Evolutionary conservation across 2,113 vertebrate genomes (phyloP).

Genomic region (Actinemys pallida): DNA sequence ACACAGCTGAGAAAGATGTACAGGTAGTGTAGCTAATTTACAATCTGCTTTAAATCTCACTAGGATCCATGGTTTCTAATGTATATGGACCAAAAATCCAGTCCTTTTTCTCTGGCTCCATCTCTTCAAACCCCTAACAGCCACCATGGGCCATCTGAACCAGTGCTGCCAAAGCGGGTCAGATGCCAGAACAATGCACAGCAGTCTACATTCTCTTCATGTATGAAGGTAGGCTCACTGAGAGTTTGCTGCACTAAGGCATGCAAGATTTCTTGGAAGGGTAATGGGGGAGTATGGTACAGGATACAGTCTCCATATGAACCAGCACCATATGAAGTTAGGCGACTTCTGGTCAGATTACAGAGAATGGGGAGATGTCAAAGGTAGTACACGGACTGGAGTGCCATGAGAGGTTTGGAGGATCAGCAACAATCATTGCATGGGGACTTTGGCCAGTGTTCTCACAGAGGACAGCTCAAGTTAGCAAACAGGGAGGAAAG

Average conservation of each 20-base stretch:
- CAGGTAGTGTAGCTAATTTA: neutral
- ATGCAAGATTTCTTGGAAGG: fast-evolving
- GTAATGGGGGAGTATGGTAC: fast-evolving
- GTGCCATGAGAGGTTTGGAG: neutral
- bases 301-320: neutral
- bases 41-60: neutral
- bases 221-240: fast-evolving
- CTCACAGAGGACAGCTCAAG: neutral
- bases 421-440: neutral
- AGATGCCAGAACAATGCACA: fast-evolving
- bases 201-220: neutral
- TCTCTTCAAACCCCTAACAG: neutral
- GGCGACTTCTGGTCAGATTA: neutral
- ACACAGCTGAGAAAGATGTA: neutral
- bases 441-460: fast-evolving
- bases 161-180: neutral
- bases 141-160: neutral
- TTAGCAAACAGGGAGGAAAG: neutral
- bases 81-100: neutral
- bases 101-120: neutral
- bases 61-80: neutral
- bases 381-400: neutral
- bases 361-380: neutral
- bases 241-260: neutral
- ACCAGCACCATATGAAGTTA: neutral